Conservation (phyloP, 2,797 vertebrate species). For the Artibeus jamaicensis region DNA sequence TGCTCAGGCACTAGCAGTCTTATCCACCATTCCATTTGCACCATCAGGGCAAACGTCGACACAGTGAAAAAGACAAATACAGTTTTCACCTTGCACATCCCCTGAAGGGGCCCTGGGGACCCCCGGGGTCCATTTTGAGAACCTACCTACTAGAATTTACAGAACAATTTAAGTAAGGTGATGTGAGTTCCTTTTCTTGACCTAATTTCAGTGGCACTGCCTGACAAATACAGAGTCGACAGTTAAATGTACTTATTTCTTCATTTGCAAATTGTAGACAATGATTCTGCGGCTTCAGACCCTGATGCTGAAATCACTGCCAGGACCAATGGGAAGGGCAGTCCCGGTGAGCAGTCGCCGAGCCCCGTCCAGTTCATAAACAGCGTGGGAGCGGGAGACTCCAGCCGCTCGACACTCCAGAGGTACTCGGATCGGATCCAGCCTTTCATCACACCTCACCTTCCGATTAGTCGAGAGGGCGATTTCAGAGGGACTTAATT, state of each 20-base stretch:
- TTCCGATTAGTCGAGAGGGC: neutral
- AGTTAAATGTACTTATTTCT: neutral
- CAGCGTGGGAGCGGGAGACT: slow-evolving; percentile 69
- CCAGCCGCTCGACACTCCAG: slow-evolving; percentile 89
- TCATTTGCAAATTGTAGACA: slow-evolving; percentile 78
- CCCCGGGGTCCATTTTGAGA: neutral
- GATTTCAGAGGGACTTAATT: neutral
- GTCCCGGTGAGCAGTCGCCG: slow-evolving; percentile 66
- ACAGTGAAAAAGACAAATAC: neutral
- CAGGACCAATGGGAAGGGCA: slow-evolving; percentile 80
- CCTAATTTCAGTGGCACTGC: neutral
- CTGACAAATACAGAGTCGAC: neutral
- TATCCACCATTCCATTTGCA: neutral
- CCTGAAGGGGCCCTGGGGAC: neutral
- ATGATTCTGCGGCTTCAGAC: slow-evolving; percentile 79
- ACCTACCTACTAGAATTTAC: neutral
- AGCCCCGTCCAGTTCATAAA: slow-evolving; percentile 78
- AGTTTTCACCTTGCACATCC: neutral
- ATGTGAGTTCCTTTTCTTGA: neutral
- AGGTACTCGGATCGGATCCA: slow-evolving; percentile 82
- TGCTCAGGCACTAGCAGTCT: neutral
- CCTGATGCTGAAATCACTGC: slow-evolving; percentile 78
- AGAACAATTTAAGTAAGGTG: neutral
- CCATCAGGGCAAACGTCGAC: neutral
- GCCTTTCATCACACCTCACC: neutral